Percentiles rank a stretch among this genome's conserved stretches.
Evolutionary conservation across 92 coral and sea anemone species (phyloP).

Genomic region (Micromussa lordhowensis): DNA sequence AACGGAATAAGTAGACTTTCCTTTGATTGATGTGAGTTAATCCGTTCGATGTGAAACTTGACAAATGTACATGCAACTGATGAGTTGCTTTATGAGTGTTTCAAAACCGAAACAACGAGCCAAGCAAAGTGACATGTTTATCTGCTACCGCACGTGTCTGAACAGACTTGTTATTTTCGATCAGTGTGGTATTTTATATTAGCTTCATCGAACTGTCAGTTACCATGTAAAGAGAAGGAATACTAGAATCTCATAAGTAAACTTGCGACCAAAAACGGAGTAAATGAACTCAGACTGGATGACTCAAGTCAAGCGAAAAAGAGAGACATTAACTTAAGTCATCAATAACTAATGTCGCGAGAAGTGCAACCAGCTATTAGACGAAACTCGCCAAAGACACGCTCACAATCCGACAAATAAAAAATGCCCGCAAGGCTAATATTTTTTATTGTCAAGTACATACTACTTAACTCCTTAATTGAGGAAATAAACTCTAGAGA

Average conservation of each 20-base stretch:
- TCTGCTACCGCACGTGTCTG: no score
- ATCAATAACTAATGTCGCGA: neutral
- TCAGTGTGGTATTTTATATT: neutral
- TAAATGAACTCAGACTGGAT: neutral
- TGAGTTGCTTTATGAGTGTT: neutral
- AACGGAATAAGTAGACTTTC: no score
- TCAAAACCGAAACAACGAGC: neutral
- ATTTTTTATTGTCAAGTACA: neutral
- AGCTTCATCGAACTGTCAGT: neutral
- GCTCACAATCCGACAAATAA: neutral
- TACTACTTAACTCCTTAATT: neutral
- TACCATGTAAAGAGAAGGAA: no score
- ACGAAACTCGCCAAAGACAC: neutral
- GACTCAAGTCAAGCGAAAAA: neutral
- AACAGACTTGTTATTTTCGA: no score
- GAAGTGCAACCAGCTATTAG: neutral
- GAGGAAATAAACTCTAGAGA: neutral
- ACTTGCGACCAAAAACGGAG: neutral
- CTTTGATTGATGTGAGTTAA: neutral
- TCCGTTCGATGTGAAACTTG: no score
- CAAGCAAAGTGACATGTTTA: neutral
- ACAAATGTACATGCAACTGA: no score
- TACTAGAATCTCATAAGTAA: no score
- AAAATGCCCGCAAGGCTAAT: neutral
- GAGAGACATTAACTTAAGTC: neutral